These are phyloP conservation scores for Chaenodraco wilsoni DNA, from an alignment of 2,797 vertebrate genomes.

Conservation along the genomic window DNA sequence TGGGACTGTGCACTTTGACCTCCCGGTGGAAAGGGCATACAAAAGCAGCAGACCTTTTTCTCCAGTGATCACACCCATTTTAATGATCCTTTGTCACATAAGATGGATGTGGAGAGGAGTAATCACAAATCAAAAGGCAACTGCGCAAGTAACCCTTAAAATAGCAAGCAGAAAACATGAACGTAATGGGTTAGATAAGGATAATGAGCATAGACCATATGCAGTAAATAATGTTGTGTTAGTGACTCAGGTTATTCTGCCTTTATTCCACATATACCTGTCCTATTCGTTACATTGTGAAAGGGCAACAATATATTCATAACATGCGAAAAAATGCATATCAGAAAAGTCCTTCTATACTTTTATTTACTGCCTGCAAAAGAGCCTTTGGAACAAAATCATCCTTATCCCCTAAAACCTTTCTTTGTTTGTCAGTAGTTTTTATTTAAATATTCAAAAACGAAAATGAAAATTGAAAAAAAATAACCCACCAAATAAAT, in stretches of 20 bases:
- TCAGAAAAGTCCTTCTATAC: background rate
- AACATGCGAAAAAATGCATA: no score
- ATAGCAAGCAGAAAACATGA: background rate
- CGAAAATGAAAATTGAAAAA: no score
- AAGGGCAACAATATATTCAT: no score
- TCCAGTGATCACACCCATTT: constrained; percentile 29
- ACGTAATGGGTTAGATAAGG: background rate
- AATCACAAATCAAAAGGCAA: background rate
- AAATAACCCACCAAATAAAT: no score
- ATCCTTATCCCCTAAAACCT: background rate
- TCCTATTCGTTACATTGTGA: no score
- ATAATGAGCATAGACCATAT: constrained; percentile 3
- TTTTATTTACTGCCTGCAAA: background rate
- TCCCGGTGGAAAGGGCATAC: constrained; percentile 28
- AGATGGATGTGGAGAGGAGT: constrained; percentile 6
- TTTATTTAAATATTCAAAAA: background rate
- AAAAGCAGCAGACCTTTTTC: constrained; percentile 25
- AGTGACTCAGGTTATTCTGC: background rate
- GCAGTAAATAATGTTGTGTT: constrained; percentile 1
- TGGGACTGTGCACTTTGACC: constrained; percentile 63
- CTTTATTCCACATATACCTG: background rate
- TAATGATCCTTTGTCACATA: constrained; percentile 16
- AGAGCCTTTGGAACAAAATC: background rate
- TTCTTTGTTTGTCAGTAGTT: background rate
- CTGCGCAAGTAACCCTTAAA: background rate